These are phyloP conservation scores for Oreortyx pictus DNA, from an alignment of 2,797 vertebrate species.

Conservation along the genomic window DNA sequence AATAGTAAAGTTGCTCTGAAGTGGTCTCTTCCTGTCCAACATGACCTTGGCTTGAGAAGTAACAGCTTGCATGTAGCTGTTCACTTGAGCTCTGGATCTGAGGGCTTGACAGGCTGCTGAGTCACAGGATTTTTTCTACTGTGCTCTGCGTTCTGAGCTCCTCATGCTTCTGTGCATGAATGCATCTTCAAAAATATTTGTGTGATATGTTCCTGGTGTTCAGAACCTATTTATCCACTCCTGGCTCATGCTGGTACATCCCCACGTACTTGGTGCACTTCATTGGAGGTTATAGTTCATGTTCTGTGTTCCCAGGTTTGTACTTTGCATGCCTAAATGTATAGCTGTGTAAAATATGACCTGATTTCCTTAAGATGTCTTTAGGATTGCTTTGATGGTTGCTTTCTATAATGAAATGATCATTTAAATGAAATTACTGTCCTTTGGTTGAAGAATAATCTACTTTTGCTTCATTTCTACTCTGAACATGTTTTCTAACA, in stretches of 20 bases:
- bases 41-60: slow-evolving; percentile 39
- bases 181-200: background rate
- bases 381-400: background rate
- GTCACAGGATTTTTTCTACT: background rate
- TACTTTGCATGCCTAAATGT: background rate
- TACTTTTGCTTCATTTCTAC: background rate
- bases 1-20: slow-evolving; percentile 45
- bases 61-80: background rate
- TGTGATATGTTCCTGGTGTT: background rate
- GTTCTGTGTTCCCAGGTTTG: background rate
- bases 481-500: background rate
- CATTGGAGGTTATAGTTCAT: background rate
- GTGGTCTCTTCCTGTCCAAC: slow-evolving; percentile 56
- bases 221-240: background rate
- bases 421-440: background rate
- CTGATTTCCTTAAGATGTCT: background rate
- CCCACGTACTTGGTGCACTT: background rate
- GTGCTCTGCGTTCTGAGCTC: background rate
- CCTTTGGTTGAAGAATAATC: background rate
- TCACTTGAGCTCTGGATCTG: background rate
- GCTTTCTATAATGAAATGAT: background rate
- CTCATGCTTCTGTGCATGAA: accelerated
- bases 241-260: accelerated
- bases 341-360: background rate
- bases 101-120: background rate